Evolutionary conservation across 2,113 vertebrate genomes (phyloP).

Genomic region (Emydocephalus ijimae): DNA sequence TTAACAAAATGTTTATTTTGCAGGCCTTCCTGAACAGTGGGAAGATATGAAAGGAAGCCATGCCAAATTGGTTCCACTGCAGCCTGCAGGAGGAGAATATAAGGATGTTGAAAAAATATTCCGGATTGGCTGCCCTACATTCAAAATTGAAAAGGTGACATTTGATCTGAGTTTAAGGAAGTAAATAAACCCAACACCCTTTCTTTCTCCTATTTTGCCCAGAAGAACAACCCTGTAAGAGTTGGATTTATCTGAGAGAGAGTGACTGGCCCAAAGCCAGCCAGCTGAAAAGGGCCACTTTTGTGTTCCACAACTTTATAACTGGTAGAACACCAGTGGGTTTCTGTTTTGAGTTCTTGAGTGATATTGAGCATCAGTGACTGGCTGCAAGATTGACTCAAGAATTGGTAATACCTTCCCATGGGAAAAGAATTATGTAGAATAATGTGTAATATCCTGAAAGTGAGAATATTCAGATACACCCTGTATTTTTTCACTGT

Average conservation of each 20-base stretch:
- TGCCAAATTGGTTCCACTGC: conserved; percentile 57
- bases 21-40: conserved; percentile 72
- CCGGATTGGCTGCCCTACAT: conserved; percentile 47
- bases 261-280: background rate
- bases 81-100: background rate
- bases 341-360: background rate
- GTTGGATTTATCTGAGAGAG: background rate
- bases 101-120: conserved; percentile 51
- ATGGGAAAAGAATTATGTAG: background rate
- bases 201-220: background rate
- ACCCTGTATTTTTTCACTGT: background rate
- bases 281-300: background rate
- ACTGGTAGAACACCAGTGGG: background rate
- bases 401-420: background rate
- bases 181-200: background rate
- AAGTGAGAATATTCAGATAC: background rate
- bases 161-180: background rate
- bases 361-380: background rate
- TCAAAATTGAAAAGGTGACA: conserved; percentile 71
- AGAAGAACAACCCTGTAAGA: background rate
- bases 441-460: background rate
- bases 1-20: conserved; percentile 38
- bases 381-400: background rate
- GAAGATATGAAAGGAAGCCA: conserved; percentile 59
- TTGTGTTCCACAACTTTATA: background rate